Conservation (phyloP, 1,140 invertebrate species). For the Palaemon carinicauda region DNA sequence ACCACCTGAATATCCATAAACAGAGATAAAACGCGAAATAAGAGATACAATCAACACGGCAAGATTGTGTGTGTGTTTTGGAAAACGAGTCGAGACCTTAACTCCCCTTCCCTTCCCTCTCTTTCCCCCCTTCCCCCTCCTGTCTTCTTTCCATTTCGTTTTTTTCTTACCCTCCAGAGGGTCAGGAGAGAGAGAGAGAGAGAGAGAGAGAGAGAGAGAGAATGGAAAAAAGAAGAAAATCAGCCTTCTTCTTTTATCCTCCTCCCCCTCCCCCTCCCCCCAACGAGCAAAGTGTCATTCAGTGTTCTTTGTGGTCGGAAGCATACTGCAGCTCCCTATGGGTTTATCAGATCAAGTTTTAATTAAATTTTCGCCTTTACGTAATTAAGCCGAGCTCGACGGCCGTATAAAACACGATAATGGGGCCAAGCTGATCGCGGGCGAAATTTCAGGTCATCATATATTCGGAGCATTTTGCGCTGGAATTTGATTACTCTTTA, state of each 20-base stretch:
- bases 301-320: conserved; percentile 55
- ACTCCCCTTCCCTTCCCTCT: too few species aligned
- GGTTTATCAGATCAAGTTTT: conserved; percentile 60
- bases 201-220: neutral
- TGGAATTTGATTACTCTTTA: conserved; percentile 57
- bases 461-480: conserved; percentile 56
- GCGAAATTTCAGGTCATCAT: conserved; percentile 58
- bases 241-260: too few species aligned
- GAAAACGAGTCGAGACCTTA: too few species aligned
- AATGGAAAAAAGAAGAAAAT: too few species aligned
- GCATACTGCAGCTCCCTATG: conserved; percentile 58
- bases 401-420: conserved; percentile 59
- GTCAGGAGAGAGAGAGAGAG: conserved; percentile 9
- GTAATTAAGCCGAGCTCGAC: conserved; percentile 58
- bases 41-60: conserved; percentile 47
- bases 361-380: conserved; percentile 60
- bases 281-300: conserved; percentile 29
- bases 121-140: too few species aligned
- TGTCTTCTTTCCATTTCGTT: too few species aligned
- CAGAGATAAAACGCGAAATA: conserved; percentile 50
- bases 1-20: conserved; percentile 51
- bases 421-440: conserved; percentile 48
- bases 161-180: too few species aligned
- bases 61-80: conserved; percentile 31
- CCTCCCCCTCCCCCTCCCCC: too few species aligned